phyloP scores from a whole-genome alignment of 2,888 invertebrate species.

The Onthophagus sagittarius region DNA sequence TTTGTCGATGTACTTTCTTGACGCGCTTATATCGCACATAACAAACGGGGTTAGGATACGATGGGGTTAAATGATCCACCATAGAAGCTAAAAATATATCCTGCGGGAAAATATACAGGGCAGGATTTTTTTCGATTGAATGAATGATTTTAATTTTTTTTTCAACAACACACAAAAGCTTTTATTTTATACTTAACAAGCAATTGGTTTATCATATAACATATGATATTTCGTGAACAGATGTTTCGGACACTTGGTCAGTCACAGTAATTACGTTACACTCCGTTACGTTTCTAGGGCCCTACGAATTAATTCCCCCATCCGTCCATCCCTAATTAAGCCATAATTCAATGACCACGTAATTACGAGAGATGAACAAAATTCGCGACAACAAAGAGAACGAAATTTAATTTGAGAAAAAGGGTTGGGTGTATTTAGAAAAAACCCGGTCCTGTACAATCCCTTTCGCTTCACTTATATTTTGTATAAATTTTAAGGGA shows the following conservation, averaged over 20 bases:
- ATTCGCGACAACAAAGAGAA: neutral
- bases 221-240: neutral
- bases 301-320: neutral
- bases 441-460: neutral
- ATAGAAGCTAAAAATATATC: neutral
- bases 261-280: neutral
- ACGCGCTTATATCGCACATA: conserved; percentile 1
- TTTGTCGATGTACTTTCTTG: neutral
- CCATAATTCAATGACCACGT: neutral
- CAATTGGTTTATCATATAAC: neutral
- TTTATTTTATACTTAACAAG: too few species aligned
- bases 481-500: conserved; percentile 9
- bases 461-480: neutral
- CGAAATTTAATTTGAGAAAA: neutral
- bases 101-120: neutral
- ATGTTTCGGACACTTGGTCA: neutral
- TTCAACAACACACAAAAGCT: too few species aligned
- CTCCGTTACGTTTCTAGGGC: neutral
- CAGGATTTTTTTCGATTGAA: neutral
- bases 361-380: neutral
- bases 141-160: too few species aligned
- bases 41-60: neutral
- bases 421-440: neutral
- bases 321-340: neutral
- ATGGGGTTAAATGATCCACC: conserved; percentile 1